Percentiles rank a stretch among this genome's conserved stretches.
These are phyloP conservation scores for Scelioninae gen. 1 DNA, from an alignment of 2,888 invertebrate genomes.

Conservation along the genomic window DNA sequence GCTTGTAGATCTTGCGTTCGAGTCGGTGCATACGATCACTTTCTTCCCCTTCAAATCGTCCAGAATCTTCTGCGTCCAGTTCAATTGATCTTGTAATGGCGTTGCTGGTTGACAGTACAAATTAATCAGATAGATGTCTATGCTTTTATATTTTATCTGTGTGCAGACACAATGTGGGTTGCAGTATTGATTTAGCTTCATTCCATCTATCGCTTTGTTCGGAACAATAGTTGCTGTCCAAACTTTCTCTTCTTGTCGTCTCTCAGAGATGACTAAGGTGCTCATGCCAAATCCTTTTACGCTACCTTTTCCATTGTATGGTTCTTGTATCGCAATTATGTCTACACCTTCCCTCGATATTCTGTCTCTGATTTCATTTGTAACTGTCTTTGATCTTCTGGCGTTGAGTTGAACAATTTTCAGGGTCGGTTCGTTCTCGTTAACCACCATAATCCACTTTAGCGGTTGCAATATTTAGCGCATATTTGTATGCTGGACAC, in stretches of 20 bases:
- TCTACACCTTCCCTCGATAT: neutral
- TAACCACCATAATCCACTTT: constrained; percentile 41
- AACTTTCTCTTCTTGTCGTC: neutral
- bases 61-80: too few relatives aligned
- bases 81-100: too few relatives aligned
- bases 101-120: too few relatives aligned
- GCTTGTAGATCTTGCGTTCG: too few relatives aligned
- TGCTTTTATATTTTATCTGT: too few relatives aligned
- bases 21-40: too few relatives aligned
- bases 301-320: neutral
- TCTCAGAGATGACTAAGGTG: neutral
- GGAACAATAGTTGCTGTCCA: neutral
- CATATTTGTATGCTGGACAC: constrained; percentile 17
- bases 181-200: neutral
- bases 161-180: too few relatives aligned
- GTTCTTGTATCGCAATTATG: constrained; percentile 6
- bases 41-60: too few relatives aligned
- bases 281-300: neutral
- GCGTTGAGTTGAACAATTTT: constrained; percentile 36
- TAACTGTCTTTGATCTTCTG: constrained; percentile 9
- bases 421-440: constrained; percentile 9
- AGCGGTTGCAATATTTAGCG: neutral
- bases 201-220: neutral
- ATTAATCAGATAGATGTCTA: too few relatives aligned
- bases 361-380: neutral